A percentile compares a stretch with the other conserved stretches of the same genome.
Conservation (phyloP, 1,140 invertebrate species). For the Bradynema listronoti region DNA sequence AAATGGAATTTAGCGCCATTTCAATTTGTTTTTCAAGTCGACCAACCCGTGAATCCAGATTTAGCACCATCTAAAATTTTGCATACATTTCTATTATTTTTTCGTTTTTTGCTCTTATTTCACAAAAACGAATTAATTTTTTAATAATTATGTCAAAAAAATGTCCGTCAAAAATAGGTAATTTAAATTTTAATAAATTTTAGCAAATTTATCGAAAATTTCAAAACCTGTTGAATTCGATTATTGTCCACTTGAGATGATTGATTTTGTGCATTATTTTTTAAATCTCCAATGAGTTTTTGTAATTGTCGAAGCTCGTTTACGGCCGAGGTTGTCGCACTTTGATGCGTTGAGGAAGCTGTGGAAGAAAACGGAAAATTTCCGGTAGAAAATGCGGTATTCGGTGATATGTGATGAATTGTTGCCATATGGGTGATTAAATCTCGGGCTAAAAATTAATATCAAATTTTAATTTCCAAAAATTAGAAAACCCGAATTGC, state of each 20-base stretch:
- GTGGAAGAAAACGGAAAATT: background rate
- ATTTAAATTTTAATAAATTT: too few species aligned
- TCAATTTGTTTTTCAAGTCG: constrained; percentile 55
- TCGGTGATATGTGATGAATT: constrained; percentile 43
- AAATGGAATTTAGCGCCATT: constrained; percentile 56
- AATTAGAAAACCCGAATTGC: background rate
- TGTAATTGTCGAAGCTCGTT: constrained; percentile 2
- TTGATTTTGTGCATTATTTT: background rate
- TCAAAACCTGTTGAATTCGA: too few species aligned
- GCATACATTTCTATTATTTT: background rate
- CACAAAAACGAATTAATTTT: too few species aligned
- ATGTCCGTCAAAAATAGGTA: too few species aligned
- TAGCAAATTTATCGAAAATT: too few species aligned
- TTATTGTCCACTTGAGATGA: constrained; percentile 4
- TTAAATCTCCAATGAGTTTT: background rate
- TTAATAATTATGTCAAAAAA: too few species aligned
- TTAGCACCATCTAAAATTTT: constrained; percentile 34
- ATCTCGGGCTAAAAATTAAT: constrained; percentile 44
- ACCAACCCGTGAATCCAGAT: constrained; percentile 42
- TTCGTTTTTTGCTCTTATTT: constrained; percentile 1
- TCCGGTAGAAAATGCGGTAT: background rate
- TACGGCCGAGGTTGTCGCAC: background rate
- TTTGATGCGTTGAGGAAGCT: too few species aligned
- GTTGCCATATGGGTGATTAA: constrained; percentile 47
- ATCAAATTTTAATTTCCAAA: background rate